A percentile compares a stretch with the other conserved stretches of the same genome.
Conservation (phyloP, 2,797 vertebrate genomes). For the Gymnocypris eckloni region DNA sequence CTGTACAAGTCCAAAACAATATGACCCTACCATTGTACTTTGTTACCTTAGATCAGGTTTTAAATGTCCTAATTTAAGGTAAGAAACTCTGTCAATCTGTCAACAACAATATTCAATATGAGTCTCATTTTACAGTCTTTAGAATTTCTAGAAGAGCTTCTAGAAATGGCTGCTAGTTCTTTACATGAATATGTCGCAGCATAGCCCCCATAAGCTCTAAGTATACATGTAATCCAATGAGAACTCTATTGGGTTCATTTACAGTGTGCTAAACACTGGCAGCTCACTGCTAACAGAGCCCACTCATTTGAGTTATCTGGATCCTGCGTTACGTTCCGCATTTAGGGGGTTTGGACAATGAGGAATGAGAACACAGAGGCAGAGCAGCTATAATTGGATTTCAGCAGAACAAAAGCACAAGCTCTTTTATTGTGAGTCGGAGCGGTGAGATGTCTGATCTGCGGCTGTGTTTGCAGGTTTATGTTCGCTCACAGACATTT, state of each 20-base stretch:
- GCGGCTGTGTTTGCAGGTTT: constrained; percentile 40
- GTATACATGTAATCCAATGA: constrained; percentile 3
- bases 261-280: constrained; percentile 32
- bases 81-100: neutral
- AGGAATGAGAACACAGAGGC: constrained; percentile 44
- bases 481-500: constrained; percentile 27
- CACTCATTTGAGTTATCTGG: constrained; percentile 37
- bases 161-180: neutral
- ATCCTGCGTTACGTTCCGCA: neutral
- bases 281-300: constrained; percentile 14
- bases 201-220: neutral
- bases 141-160: neutral
- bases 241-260: neutral
- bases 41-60: neutral
- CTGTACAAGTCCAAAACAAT: neutral
- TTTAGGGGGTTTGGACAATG: constrained; percentile 33
- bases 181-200: constrained; percentile 1
- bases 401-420: constrained; percentile 50
- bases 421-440: constrained; percentile 40
- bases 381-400: constrained; percentile 57
- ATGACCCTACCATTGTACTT: neutral
- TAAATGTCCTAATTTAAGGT: constrained; percentile 4
- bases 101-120: constrained; percentile 20
- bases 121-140: constrained; percentile 11
- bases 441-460: constrained; percentile 43